These are phyloP conservation scores for Heterocephalus glaber DNA, from an alignment of 2,113 vertebrate genomes.

Conservation along the genomic window DNA sequence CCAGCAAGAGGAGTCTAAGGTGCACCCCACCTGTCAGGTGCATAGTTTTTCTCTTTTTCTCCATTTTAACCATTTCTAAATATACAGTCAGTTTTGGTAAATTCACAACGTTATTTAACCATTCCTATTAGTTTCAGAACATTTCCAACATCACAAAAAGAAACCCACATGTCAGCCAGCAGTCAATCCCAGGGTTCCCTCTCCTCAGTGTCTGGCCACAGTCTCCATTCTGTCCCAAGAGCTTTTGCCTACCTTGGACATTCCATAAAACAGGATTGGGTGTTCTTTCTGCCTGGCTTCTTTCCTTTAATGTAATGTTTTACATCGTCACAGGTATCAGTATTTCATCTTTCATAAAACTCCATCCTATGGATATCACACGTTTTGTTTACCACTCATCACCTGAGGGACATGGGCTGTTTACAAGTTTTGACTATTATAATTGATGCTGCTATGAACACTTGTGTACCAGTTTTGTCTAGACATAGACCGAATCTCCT, in stretches of 20 bases:
- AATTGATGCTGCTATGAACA: neutral
- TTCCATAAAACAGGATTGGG: neutral
- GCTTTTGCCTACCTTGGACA: neutral
- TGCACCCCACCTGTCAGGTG: neutral
- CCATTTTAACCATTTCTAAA: neutral
- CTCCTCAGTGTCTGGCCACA: too few species aligned
- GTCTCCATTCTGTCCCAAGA: neutral
- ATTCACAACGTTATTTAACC: neutral
- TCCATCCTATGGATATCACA: neutral
- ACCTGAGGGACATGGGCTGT: too few species aligned
- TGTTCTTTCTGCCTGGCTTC: neutral
- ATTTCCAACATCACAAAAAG: neutral
- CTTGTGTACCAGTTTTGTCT: neutral
- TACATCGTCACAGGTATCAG: rapidly evolving
- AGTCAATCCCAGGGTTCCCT: too few species aligned
- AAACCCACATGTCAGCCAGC: neutral
- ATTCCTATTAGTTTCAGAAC: neutral
- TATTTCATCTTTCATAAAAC: neutral
- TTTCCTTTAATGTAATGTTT: neutral
- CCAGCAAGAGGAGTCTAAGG: neutral
- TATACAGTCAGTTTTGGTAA: neutral
- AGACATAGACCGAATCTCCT: neutral
- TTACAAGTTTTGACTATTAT: neutral
- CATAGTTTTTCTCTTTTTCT: neutral
- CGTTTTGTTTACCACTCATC: neutral